phyloP scores from a whole-genome alignment of 2,113 vertebrate species.

The Ptychochromis oligacanthus region DNA sequence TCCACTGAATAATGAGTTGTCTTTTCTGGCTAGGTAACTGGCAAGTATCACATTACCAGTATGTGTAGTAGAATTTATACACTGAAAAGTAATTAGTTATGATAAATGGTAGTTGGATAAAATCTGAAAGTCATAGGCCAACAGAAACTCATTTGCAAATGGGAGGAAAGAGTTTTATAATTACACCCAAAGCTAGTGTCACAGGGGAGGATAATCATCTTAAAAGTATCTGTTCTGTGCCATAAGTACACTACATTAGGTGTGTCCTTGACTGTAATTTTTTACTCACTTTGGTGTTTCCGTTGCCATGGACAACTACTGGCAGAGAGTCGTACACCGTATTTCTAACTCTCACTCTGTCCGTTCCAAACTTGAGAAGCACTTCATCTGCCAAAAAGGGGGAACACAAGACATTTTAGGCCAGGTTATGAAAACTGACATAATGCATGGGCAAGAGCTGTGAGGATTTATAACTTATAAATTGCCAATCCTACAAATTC shows the following conservation, averaged over 20 bases:
- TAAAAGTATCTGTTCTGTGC: not conserved
- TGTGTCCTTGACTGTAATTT: not conserved
- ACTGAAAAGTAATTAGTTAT: not conserved
- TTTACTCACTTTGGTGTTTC: constrained; percentile 92
- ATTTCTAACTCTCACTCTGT: constrained; percentile 89
- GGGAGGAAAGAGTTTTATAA: constrained; percentile 7
- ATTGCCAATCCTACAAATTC: constrained; percentile 10
- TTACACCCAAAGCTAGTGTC: not conserved
- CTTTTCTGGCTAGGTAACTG: constrained; percentile 9
- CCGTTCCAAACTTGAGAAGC: constrained; percentile 92
- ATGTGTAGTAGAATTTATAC: not conserved
- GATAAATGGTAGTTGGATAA: not conserved
- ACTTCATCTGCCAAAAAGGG: constrained; percentile 88
- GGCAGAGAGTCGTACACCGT: constrained; percentile 91
- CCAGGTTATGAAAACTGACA: constrained; percentile 32
- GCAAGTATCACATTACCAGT: constrained; percentile 4
- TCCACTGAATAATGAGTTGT: constrained; percentile 45
- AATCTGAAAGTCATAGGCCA: not conserved
- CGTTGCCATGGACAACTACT: constrained; percentile 90
- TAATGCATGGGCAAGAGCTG: not conserved
- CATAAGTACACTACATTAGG: not conserved
- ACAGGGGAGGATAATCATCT: not conserved
- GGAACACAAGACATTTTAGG: constrained; percentile 45
- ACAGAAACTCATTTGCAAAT: not conserved
- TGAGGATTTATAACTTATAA: constrained; percentile 1